Evolutionary conservation across 2,888 invertebrate species (phyloP).

Genomic region (Listrodromus nycthemerus): DNA sequence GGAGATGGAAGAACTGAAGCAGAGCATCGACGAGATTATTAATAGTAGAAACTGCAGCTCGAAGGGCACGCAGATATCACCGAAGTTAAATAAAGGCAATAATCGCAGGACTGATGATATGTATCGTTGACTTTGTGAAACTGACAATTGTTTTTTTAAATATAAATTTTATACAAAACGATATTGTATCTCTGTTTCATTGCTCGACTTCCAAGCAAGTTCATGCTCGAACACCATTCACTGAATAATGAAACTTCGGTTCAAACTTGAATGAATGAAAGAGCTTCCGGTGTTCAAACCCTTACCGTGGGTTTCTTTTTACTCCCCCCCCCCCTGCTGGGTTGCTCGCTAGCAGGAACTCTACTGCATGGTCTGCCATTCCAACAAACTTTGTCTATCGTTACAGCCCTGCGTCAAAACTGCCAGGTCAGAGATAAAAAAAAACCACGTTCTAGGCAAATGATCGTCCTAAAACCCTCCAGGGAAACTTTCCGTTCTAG

Average conservation of each 20-base stretch:
- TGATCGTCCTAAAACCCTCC: no score
- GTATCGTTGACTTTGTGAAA: slow-evolving; percentile 63
- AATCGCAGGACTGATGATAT: slow-evolving; percentile 69
- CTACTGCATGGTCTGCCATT: background rate
- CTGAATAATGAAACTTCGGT: no score
- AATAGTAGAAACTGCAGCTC: slow-evolving; percentile 81
- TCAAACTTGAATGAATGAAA: background rate
- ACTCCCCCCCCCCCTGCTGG: background rate
- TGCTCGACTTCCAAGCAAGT: background rate
- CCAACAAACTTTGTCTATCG: background rate
- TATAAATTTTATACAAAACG: slow-evolving; percentile 48
- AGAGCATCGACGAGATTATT: slow-evolving; percentile 82
- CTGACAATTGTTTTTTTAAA: slow-evolving; percentile 32
- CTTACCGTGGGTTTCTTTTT: background rate
- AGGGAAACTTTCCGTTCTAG: no score
- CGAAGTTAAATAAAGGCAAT: slow-evolving; percentile 77
- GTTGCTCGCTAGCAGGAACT: background rate
- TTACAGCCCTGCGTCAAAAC: no score
- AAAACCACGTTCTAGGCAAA: no score
- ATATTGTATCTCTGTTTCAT: background rate
- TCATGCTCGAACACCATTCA: background rate
- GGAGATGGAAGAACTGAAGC: slow-evolving; percentile 83
- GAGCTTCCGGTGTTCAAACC: background rate
- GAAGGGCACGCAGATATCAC: slow-evolving; percentile 82
- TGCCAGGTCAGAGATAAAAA: no score